Base-by-base conservation (phyloP, 1,140 invertebrate species). In the Drosophila mojavensis region DNA sequence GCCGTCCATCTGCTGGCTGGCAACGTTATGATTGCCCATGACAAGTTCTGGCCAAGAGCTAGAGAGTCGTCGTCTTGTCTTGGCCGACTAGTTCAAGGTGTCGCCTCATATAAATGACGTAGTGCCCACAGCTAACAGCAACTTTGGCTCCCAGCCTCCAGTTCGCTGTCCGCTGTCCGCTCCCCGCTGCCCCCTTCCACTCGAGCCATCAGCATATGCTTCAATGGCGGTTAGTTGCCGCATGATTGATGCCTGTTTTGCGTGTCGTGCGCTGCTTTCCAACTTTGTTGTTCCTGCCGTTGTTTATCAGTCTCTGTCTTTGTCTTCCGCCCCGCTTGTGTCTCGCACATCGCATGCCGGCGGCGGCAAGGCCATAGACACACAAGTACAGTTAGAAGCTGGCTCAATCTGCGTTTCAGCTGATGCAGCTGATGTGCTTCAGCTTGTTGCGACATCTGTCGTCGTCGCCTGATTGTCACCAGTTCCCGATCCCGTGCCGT, bases 241-340 rank as follows among this genome's bases (percentile, higher is more conserved):
- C 84, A 89, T 89, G 84, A 89, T 89, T 89, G 84, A 89, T 89
- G 84, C 84, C 84, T 84, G 84, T 89, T 89, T 89, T 89, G 84
- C 84, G 84, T 89, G 84, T 80, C 79, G 70, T 86, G 73, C 53
- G 70, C 58, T 74, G 65, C 45, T 78, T 70, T 69, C 66, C 69
- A 79, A 45, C 33, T 54, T 50, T 63, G 33, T 69, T 58, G 24
- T 48, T 43, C 39, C 65, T 73, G 63, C 47, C 60, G 79, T 79
- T 71, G 45, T 79, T 68, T 75, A 75, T 75, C 69, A 79, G 62
- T 55, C 50, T 36, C 59, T 67, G 61, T 47, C 78, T 78, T 68
- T 81, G 58, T 81, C 79, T 75, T 36, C 13, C 1, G 36, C 60
- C 36, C 39, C 5, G 24, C 41, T 55, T 50, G 11, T 15, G 20